Evolutionary conservation across 2,888 invertebrate species (phyloP), one percentile per base, ranked within the genome.

Genomic region (Argyresthia albistria): DNA sequence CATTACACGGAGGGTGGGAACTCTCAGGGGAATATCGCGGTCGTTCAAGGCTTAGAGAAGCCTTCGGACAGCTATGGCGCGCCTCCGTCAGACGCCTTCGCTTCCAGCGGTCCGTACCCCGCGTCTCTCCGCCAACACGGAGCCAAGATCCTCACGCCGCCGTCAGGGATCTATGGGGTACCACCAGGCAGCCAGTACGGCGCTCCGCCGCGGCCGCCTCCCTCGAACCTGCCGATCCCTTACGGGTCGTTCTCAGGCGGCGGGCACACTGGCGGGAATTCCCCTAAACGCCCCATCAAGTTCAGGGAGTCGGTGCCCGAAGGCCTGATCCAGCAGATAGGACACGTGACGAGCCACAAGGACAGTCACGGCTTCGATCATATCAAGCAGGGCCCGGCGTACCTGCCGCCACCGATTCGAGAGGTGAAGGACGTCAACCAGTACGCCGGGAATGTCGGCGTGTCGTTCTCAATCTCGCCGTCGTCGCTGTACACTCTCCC

Each of bases 221-320:
- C 74, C 9, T 53, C 72, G 0, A 69, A 83, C 54, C 59, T 88
- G 1, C 83, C 88, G 0, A 69, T 88, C 1, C 82, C 86, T 0
- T 87, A 86, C 52, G 88, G 88, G 0, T 68, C 76, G 0, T 70
- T 75, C 52, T 82, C 88, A 0, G 87, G 88, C 6, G 87, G 88
- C 0, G 80, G 80, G 0, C 78, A 79, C 57, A 68, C 83, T 0
- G 84, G 88, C 1, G 78, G 82, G 1, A 76, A 69, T 49, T 69
- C 70, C 0, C 90, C 91, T 0, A 87, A 84, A 64, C 88, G 88
- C 37, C 94, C 95, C 0, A 89, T 94, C 6, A 89, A 92, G 58
- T 94, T 93, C 71, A 88, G 93, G 47, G 92, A 93, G n/a, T 90
- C 93, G 0, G 92, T 95, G 0, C 93, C 94, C 0, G 86, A 89